Evolutionary conservation across 2,888 invertebrate species (phyloP).

Genomic region (Caenorhabditis sulstoni): DNA sequence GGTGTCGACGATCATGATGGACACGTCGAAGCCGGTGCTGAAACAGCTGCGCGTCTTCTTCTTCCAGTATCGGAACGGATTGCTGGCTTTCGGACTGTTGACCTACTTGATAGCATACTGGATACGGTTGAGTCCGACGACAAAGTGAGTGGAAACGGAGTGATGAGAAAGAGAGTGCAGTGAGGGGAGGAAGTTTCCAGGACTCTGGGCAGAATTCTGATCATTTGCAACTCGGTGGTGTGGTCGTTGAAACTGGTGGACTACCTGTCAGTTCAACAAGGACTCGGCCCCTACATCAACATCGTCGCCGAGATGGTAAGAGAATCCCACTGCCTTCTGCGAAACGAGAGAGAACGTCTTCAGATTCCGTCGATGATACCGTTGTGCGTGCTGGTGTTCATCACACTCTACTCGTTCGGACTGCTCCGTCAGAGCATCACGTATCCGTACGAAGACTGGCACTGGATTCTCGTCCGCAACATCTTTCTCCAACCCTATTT

Average conservation of each 20-base stretch:
- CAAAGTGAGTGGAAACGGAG: constrained; percentile 49
- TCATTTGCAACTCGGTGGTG: constrained; percentile 83
- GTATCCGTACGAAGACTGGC: constrained; percentile 90
- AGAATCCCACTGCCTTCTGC: too few relatives aligned
- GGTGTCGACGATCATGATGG: constrained; percentile 70
- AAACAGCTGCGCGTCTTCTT: constrained; percentile 81
- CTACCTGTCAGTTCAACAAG: constrained; percentile 96
- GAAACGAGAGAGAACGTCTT: not conserved
- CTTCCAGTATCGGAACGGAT: constrained; percentile 73
- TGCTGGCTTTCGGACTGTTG: constrained; percentile 85
- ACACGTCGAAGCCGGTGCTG: constrained; percentile 81
- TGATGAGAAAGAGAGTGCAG: not conserved
- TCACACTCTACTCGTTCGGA: constrained; percentile 96
- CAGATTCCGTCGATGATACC: constrained; percentile 90
- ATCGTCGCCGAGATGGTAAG: constrained; percentile 98
- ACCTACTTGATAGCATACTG: constrained; percentile 82
- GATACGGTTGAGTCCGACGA: constrained; percentile 83
- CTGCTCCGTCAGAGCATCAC: constrained; percentile 94
- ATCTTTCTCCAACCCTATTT: constrained; percentile 97
- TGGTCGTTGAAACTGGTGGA: constrained; percentile 88
- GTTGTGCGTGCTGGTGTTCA: constrained; percentile 94
- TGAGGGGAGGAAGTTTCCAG: too few relatives aligned
- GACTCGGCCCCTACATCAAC: constrained; percentile 93
- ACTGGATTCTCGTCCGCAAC: constrained; percentile 90
- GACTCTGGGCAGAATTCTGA: constrained; percentile 88